Base-by-base conservation (phyloP, 2,888 invertebrate species). In the Hanleya hanleyi region DNA sequence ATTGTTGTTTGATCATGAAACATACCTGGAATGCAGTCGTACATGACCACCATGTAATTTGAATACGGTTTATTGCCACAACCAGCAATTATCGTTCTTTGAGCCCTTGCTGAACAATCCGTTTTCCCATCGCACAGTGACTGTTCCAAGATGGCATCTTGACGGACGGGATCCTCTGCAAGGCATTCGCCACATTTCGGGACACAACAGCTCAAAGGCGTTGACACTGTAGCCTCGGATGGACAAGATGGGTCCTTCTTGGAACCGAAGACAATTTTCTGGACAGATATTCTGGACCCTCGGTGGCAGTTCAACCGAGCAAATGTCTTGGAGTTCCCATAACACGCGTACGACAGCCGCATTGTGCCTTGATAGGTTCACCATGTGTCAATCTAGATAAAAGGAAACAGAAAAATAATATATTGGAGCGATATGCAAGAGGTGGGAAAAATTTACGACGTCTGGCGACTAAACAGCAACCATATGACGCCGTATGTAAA, bases 31-130 rank as follows among this genome's bases (percentile, higher is more conserved):
- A 57, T 26, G 26, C 61, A 57, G 15, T 57, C 61, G 33, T 57
- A 57, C 61, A 57, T 57, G 18, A 57, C 61, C 61, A 57, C 61
- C 61, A 57, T 57, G 18, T 57, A 57, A 57, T 57, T 57, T 3
- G 61, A 26, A 29, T 26, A 57, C 29, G 33, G 29, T 32, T 33
- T 26, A 33, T 15, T 15, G 33, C 61, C 61, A 57, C 61, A 57
- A 15, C 33, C 33, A 18, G 61, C 33, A 7, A 9, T 33, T 15
- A 29, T 15, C 26, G 38, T 15, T 6, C 64, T 35, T n/a, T 64
- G 37, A 18, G 64, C 64, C 9, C 64, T 35, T n/a, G 29, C 37
- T 32, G 64, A 35, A 37, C 64, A 64, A n/a, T 15, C 64, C 6
- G 35, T 35, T 26, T 37, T 35, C n/a, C 64, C 64, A 32, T 35